Percentiles rank a stretch among this genome's conserved stretches.
Conservation (phyloP, 2,113 vertebrate genomes). For the Istiophorus platypterus region DNA sequence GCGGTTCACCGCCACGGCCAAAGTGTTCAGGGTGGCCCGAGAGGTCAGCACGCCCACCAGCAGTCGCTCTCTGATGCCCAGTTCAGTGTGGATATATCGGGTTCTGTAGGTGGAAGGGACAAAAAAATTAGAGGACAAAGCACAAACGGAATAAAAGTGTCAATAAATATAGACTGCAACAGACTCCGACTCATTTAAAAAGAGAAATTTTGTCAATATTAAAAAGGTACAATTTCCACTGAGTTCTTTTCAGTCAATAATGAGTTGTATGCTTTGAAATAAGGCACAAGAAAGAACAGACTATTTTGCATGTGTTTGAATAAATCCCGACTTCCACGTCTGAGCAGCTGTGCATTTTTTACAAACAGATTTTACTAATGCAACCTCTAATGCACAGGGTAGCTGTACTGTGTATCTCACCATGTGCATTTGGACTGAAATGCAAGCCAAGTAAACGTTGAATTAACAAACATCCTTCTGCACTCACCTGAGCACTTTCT, state of each 20-base stretch:
- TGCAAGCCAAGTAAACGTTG: slow-evolving; percentile 20
- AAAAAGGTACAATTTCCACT: too few species aligned
- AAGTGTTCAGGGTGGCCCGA: slow-evolving; percentile 88
- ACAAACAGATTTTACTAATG: neutral
- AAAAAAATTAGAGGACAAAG: neutral
- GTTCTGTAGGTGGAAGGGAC: slow-evolving; percentile 84
- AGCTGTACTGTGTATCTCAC: neutral
- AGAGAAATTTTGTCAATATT: too few species aligned
- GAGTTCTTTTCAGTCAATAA: neutral
- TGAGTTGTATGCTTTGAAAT: neutral
- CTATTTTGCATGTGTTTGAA: neutral
- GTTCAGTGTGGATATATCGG: slow-evolving; percentile 95
- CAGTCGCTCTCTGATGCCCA: slow-evolving; percentile 95
- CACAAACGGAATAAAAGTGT: neutral
- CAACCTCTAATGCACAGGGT: slow-evolving; percentile 3
- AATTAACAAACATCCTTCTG: neutral
- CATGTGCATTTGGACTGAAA: slow-evolving; percentile 11
- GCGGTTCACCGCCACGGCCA: slow-evolving; percentile 96
- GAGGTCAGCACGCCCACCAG: slow-evolving; percentile 94
- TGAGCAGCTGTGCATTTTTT: neutral
- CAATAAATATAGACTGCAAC: neutral
- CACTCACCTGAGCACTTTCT: slow-evolving; percentile 94
- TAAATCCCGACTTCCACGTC: neutral
- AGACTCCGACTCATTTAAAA: neutral
- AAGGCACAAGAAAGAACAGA: neutral